Base-by-base conservation (phyloP, 2,797 vertebrate genomes). In the Hylomyscus alleni region DNA sequence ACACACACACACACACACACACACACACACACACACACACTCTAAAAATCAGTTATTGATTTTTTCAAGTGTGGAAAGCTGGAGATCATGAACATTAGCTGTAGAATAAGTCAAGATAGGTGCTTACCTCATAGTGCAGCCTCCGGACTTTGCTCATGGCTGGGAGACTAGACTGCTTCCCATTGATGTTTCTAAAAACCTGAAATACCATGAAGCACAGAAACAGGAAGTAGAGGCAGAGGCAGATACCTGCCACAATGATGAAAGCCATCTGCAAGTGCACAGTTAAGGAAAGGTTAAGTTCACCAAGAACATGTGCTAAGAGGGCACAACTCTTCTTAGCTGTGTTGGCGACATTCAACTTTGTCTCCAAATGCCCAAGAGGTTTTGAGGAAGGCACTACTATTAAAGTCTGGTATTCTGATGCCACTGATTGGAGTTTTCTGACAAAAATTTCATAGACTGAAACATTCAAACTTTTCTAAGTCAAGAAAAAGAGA, bases 121-220 rank as follows among this genome's bases (percentile, higher is more conserved):
- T 44, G 1, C 20, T 96, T 96, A 99, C 99, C 99, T 99, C 99
- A 0, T 99, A 99, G 98, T 99, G 99, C 40, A 99, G 99, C 34
- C 99, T 99, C n/a, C 99, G 99, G 90, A 99, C 99, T 97, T 99
- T 99, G 97, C 99, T 99, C 99, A 99, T 99, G 85, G 99, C 99
- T 2, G 99, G 99, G 89, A 99, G 99, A 56, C 99, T 99, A 0
- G 99, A 99, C 97, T 99, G 99, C 97, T 99, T 99, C 6, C 99
- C 99, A 0, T 99, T 99, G 98, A 99, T 99, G 98, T 99, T 99
- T 84, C 99, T 98, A 98, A 99, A 99, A 85, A 99, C 99, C 98
- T 99, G 99, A 97, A 99, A 99, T 40, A 99, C 99, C 99, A 99
- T 99, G 97, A 99, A 99, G 97, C 99, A 99, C 96, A 99, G 98